Evolutionary conservation across 2,888 invertebrate genomes (phyloP), one percentile per base, ranked within the genome.

Genomic region (Ferrisia virgata): DNA sequence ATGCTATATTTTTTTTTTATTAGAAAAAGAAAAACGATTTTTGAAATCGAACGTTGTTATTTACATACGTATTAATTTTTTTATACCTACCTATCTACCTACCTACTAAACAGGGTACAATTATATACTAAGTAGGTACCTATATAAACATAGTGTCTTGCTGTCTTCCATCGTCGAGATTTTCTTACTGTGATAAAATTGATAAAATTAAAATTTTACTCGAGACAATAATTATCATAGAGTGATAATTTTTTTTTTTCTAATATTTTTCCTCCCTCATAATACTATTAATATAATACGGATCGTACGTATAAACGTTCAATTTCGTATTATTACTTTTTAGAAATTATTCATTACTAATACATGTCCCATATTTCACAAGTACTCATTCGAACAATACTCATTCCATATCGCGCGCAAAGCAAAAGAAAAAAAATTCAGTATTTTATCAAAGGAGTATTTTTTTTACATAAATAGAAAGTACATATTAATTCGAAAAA

Each of bases 351-450:
- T n/a, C n/a, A n/a, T n/a, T n/a, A n/a, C n/a, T 36, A 36, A 47
- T 18, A 47, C 47, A 47, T 47, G 18, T 18, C 18, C 5, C 47
- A 47, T 79, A 1, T 13, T 79, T 36, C 8, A 80, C 36, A 64
- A 28, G 58, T 81, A 81, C 81, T 81, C 81, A 81, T 81, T 31
- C 18, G 28, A 53, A 33, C 72, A 81, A 81, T 81, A 81, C 81
- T 81, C 81, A 81, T 81, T 81, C 81, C 81, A 81, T 64, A 81
- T 40, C 43, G 25, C 43, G 40, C 76, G 76, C 47, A 47, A 47
- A 47, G 47, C 47, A 47, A 47, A 47, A n/a, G n/a, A n/a, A 53
- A 33, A 13, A 64, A 72, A 72, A 64, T 31, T 79, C 79, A 79
- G 79, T 79, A 79, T 79, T 79, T 47, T 28, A 47, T 28, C 25